Evolutionary conservation across 1,140 invertebrate genomes (phyloP).

Genomic region (Paraescarpia echinospica): DNA sequence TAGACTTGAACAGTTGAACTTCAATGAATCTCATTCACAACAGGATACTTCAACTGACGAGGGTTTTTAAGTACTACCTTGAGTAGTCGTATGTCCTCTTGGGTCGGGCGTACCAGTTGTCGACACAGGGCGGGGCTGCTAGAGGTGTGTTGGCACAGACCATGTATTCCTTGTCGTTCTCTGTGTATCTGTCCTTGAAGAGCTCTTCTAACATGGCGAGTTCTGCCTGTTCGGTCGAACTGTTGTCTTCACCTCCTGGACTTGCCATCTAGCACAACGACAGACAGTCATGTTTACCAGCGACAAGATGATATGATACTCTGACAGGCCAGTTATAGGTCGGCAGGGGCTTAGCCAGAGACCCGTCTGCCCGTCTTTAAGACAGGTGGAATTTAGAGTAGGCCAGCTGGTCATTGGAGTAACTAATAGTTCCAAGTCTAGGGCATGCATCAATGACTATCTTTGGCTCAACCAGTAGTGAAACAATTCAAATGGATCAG

Average conservation of each 20-base stretch:
- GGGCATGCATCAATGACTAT: too few relatives aligned
- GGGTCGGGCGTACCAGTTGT: slow-evolving; percentile 15
- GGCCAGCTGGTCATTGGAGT: too few relatives aligned
- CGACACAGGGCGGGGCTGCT: slow-evolving; percentile 15
- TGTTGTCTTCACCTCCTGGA: not conserved
- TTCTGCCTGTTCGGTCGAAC: not conserved
- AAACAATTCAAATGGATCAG: too few relatives aligned
- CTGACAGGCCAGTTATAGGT: too few relatives aligned
- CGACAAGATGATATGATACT: not conserved
- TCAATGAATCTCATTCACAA: not conserved
- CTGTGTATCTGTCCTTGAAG: slow-evolving; percentile 12
- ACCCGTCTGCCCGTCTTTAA: too few relatives aligned
- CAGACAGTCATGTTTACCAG: not conserved
- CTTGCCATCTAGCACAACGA: not conserved
- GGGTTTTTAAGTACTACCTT: not conserved
- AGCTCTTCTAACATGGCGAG: slow-evolving; percentile 1
- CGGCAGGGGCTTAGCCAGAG: too few relatives aligned
- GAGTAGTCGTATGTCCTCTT: slow-evolving; percentile 9
- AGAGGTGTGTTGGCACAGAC: too few relatives aligned
- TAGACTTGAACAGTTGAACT: not conserved
- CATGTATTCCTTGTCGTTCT: slow-evolving; percentile 18
- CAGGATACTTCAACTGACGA: not conserved
- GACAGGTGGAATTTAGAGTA: too few relatives aligned
- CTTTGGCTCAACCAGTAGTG: too few relatives aligned
- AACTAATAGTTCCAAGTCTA: too few relatives aligned